A percentile compares a stretch with the other conserved stretches of the same genome.
Evolutionary conservation across 1,140 invertebrate species (phyloP).

Genomic region (Pseudomyrmex concolor): DNA sequence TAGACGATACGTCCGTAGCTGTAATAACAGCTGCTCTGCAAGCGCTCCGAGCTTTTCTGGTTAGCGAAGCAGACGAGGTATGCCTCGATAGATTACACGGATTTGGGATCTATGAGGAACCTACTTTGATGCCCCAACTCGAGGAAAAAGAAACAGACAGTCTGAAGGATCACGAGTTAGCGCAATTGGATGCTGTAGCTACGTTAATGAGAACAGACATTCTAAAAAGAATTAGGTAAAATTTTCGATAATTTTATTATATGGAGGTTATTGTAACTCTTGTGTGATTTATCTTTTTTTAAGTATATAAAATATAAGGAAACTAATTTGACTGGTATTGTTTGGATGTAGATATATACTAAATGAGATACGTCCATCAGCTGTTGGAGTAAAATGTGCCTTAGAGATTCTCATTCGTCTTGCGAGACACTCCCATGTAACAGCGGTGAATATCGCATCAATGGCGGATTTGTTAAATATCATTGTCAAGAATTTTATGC

Average conservation of each 20-base stretch:
- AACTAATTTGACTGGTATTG: conserved; percentile 46
- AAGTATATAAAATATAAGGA: conserved; percentile 9
- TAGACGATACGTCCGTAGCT: conserved; percentile 92
- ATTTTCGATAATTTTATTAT: conserved; percentile 37
- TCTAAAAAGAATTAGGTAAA: conserved; percentile 88
- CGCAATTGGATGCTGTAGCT: conserved; percentile 90
- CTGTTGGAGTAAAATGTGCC: conserved; percentile 88
- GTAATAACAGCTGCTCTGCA: conserved; percentile 90
- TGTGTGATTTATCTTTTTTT: conserved; percentile 7
- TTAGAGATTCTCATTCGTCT: conserved; percentile 90
- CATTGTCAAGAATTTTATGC: conserved; percentile 87
- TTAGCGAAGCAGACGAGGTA: conserved; percentile 91
- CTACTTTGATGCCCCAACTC: conserved; percentile 86
- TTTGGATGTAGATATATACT: conserved; percentile 88
- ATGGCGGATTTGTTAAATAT: conserved; percentile 86
- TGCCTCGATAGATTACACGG: conserved; percentile 89
- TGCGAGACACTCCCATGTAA: conserved; percentile 88
- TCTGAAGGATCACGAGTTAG: conserved; percentile 93
- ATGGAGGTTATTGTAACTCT: neutral
- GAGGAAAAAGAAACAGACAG: conserved; percentile 88
- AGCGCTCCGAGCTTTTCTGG: conserved; percentile 90
- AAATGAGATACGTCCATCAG: conserved; percentile 87
- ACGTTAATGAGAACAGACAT: conserved; percentile 92
- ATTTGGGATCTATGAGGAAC: conserved; percentile 85
- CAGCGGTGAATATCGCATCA: conserved; percentile 86